These are phyloP conservation scores for Brachionus rubens DNA, from an alignment of 1,140 invertebrate genomes.

Conservation along the genomic window DNA sequence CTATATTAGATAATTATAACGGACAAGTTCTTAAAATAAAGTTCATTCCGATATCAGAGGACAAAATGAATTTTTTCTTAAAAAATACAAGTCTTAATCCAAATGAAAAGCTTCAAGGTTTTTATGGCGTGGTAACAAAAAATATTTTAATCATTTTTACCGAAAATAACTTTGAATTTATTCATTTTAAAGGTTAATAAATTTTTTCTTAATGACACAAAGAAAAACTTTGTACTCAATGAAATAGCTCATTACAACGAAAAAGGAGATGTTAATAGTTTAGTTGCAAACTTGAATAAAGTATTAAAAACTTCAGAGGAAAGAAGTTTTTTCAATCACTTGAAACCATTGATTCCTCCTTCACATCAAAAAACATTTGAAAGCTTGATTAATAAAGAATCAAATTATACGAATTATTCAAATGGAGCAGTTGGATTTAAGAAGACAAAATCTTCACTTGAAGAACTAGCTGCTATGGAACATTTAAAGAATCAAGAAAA, in stretches of 20 bases:
- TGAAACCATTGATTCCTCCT: constrained; percentile 5
- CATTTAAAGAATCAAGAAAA: no score
- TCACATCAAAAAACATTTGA: neutral
- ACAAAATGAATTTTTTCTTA: neutral
- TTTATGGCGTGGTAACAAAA: neutral
- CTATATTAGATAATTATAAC: neutral
- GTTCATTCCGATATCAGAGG: neutral
- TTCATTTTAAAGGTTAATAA: neutral
- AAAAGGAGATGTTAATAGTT: neutral
- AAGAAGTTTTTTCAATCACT: neutral
- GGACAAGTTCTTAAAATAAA: neutral
- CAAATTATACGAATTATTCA: no score
- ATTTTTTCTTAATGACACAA: neutral
- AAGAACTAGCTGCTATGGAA: no score
- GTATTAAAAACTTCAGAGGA: neutral
- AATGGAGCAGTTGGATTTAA: no score
- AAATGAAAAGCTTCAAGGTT: neutral
- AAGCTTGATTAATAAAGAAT: neutral
- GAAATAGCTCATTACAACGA: constrained; percentile 10
- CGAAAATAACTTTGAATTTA: no score
- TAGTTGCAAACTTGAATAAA: neutral
- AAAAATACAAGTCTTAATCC: neutral
- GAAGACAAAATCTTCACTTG: no score
- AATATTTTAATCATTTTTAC: neutral
- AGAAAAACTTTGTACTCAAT: neutral